Evolutionary conservation across 1,140 invertebrate species (phyloP), one percentile per base, ranked within the genome.

Genomic region (Cotesia chilonis): DNA sequence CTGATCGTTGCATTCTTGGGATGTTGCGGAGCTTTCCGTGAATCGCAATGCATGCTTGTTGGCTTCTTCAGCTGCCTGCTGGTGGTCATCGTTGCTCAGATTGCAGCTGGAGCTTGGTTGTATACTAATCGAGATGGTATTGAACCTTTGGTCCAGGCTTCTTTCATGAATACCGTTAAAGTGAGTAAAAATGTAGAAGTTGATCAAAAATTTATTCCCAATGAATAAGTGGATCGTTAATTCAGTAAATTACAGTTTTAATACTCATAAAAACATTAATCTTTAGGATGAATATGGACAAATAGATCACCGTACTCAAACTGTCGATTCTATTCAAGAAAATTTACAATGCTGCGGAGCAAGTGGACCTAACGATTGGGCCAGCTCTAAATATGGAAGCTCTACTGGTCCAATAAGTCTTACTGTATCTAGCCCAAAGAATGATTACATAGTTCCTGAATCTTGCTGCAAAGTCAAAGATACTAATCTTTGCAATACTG

Each of bases 1-100:
- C 91, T 96, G 74, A 81, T 95, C 55, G 92, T 97, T 28, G 93
- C 95, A 0, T 94, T 98, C 85, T 90, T 97, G 38, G 97, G 96
- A 67, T 98, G 96, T 82, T 96, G 94, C 83, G 96, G 96, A 35
- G 94, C 95, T 9, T 91, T 94, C 66, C 91, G 92, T 75, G 95
- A 97, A 85, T 96, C 92, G 72, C 93, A 93, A 78, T 95, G 94
- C 84, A 91, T 97, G 89, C 89, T 99, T 7, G 90, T 94, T 72
- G 83, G 92, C 88, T 94, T 93, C 83, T 92, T 94, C 81, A 91
- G 91, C 75, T 88, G 93, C 55, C 87, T 94, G 57, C 83, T 95
- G 54, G 88, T 94, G n/a, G 90, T 94, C 57, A 88, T 94, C 78
- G 92, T 94, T n/a, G 92, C 91, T 17, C 92, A 94, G 88, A 89